Base-by-base conservation (phyloP, 2,888 invertebrate genomes). In the Synanthedon andrenaeformis region DNA sequence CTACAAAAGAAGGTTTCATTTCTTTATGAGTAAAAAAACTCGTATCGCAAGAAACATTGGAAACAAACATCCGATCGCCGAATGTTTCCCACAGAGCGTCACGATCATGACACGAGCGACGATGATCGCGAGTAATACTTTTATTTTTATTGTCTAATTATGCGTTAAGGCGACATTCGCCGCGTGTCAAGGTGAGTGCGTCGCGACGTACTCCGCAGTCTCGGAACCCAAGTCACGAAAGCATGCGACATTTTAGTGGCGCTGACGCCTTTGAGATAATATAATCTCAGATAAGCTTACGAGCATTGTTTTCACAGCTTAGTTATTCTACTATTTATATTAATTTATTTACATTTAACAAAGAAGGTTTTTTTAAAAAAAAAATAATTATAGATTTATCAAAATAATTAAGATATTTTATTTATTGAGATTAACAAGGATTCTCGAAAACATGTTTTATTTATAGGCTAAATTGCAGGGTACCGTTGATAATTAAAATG, bases 171-270 rank as follows among this genome's bases (percentile, higher is more conserved):
- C 72, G 77, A 79, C 78, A 75, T 72, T 79, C 74, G 63, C 57
- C 64, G 48, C 69, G 69, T 72, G 82, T 82, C 82, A 82, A 82
- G 82, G 82, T 76, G 70, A 82, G 56, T 79, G 54, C 58, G 66
- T 69, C 63, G 55, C 52, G 57, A 57, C 59, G 58, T 54, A 54
- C 42, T 51, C 54, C 42, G 42, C 51, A 52, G 17, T 49, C 17
- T 19, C 12, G 17, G 17, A 17, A 17, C 13, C n/a, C 13, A 23
- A 12, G 49, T 49, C 49, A 49, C 49, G 49, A 49, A 19, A 23
- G 14, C 19, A 6, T 23, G 49, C 49, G 49, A 23, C 23, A 49
- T 49, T 49, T 49, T 23, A 49, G 49, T 19, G 45, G 14, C 13
- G 45, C 45, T 45, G 13, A 45, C 35, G 45, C 45, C 45, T 45